Evolutionary conservation across 2,797 vertebrate species (phyloP).

Genomic region (Antrozous pallidus): DNA sequence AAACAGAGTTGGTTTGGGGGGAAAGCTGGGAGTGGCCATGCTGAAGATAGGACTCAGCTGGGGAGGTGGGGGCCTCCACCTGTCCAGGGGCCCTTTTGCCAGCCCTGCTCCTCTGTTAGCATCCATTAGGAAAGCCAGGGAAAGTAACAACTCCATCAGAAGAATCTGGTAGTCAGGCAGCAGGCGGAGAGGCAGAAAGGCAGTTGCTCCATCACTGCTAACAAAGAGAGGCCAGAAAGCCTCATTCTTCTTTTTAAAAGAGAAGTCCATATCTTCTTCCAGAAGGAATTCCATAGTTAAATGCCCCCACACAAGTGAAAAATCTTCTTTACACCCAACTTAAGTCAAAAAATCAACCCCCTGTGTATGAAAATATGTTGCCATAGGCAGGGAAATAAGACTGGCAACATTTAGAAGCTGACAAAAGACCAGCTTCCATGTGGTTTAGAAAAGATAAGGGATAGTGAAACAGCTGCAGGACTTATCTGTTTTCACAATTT

Average conservation of each 20-base stretch:
- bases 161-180: background rate
- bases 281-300: background rate
- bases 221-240: background rate
- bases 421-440: background rate
- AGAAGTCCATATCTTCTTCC: background rate
- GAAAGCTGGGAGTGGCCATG: background rate
- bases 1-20: conserved; percentile 61
- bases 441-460: background rate
- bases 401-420: background rate
- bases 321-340: background rate
- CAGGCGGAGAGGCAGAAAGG: background rate
- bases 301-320: background rate
- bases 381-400: background rate
- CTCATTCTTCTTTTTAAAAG: background rate
- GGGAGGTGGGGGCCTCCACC: background rate
- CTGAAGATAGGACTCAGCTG: conserved; percentile 32
- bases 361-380: background rate
- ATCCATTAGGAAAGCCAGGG: conserved; percentile 20
- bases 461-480: background rate
- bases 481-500: background rate
- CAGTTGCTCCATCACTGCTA: background rate
- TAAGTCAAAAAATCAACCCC: background rate
- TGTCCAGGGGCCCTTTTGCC: background rate
- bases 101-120: background rate
- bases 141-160: conserved; percentile 24